These are phyloP conservation scores for Psephotus haematonotus DNA, from an alignment of 2,113 vertebrate species.

Conservation along the genomic window DNA sequence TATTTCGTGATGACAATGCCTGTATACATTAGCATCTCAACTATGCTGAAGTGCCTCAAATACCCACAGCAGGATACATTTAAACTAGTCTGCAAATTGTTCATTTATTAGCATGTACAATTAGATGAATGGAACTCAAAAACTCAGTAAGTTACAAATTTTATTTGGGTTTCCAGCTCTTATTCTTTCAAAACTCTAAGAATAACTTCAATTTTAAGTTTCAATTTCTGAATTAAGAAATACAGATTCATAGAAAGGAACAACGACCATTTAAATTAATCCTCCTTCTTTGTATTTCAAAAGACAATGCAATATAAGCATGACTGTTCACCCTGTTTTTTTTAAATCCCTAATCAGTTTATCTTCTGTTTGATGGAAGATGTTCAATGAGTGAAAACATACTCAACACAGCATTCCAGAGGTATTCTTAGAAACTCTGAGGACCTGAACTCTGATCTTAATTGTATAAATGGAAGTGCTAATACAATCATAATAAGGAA, in stretches of 20 bases:
- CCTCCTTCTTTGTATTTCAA: background rate
- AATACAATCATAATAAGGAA: background rate
- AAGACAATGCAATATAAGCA: background rate
- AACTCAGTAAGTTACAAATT: background rate
- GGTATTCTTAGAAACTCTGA: background rate
- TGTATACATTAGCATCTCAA: background rate
- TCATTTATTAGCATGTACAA: background rate
- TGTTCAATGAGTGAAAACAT: background rate
- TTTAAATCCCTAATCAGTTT: background rate
- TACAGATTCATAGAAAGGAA: background rate
- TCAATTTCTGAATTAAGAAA: background rate
- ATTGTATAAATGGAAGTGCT: background rate
- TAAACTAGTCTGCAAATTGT: background rate
- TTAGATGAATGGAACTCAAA: background rate
- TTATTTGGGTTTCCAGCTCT: background rate
- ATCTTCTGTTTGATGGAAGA: background rate
- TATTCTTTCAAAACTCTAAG: background rate
- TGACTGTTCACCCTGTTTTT: background rate
- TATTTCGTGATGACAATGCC: background rate
- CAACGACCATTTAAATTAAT: background rate
- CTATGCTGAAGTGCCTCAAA: background rate
- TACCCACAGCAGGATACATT: background rate
- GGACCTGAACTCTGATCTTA: background rate
- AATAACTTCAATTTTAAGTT: background rate
- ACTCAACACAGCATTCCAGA: background rate